phyloP scores from a whole-genome alignment of 2,113 vertebrate species.

The Dasyornis broadbenti region DNA sequence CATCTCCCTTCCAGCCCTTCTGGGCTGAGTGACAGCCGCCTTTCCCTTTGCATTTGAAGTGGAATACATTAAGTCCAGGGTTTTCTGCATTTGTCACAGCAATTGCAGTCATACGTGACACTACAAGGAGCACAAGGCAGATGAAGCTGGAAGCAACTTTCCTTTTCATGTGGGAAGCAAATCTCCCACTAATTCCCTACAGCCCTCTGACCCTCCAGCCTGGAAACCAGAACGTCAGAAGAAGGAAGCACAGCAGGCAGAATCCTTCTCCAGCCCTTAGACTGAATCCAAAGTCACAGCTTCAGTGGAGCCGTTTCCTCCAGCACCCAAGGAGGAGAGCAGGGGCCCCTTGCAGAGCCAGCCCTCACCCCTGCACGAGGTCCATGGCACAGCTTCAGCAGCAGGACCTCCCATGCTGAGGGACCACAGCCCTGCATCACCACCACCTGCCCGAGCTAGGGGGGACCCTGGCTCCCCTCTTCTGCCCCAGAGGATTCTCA shows the following conservation, averaged over 20 bases:
- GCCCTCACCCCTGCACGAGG: fast-evolving
- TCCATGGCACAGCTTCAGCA: not conserved
- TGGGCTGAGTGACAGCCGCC: not conserved
- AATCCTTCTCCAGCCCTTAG: not conserved
- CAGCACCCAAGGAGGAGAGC: not conserved
- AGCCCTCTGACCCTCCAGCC: not conserved
- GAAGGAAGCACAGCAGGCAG: not conserved
- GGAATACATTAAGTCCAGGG: not conserved
- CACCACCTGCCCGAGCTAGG: fast-evolving
- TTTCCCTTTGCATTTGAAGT: not conserved
- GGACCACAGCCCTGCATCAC: not conserved
- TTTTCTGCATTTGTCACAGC: not conserved
- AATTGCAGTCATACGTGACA: not conserved
- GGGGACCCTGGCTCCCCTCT: not conserved
- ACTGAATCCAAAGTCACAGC: not conserved
- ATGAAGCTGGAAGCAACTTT: not conserved
- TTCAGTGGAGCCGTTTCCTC: not conserved
- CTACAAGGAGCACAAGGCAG: not conserved
- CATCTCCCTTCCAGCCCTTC: not conserved
- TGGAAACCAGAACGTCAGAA: not conserved
- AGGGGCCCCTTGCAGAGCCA: not conserved
- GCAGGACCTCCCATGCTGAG: not conserved
- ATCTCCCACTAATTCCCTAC: not conserved
- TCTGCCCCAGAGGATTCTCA: not conserved
- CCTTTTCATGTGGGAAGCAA: not conserved